Evolutionary conservation across 35 echinoderm and acorn worm species (phyloP).

Genomic region (Ophiothrix spiculata): DNA sequence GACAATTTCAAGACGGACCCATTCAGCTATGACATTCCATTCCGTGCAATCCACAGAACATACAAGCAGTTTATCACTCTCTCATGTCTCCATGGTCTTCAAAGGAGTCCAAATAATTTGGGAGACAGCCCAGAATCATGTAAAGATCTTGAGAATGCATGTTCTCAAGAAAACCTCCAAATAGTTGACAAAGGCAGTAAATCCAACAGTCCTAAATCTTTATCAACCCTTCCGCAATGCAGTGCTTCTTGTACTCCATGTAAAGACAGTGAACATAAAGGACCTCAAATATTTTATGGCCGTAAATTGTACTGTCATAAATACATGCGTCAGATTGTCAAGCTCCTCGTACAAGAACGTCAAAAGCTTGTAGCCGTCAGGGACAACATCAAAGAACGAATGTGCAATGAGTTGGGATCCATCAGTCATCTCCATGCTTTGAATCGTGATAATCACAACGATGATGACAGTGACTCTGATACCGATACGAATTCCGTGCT

Average conservation of each 20-base stretch:
- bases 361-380: not conserved
- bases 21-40: not conserved
- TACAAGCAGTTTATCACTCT: too few species aligned
- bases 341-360: not conserved
- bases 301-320: conserved; percentile 8
- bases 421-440: too few species aligned
- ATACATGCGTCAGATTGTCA: not conserved
- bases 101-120: too few species aligned
- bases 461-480: not conserved
- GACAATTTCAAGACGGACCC: not conserved
- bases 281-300: not conserved
- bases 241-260: too few species aligned
- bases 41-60: not conserved
- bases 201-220: too few species aligned
- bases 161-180: too few species aligned
- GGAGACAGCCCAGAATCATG: too few species aligned
- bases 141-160: too few species aligned
- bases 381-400: not conserved
- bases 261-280: not conserved
- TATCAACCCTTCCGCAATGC: too few species aligned
- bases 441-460: too few species aligned
- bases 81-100: too few species aligned
- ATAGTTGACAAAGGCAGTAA: too few species aligned
- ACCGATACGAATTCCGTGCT: not conserved
- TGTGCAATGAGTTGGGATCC: not conserved